A percentile compares a stretch with the other conserved stretches of the same genome.
phyloP scores from a whole-genome alignment of 2,888 invertebrate genomes.

The Vannuccia rotundouncinata region DNA sequence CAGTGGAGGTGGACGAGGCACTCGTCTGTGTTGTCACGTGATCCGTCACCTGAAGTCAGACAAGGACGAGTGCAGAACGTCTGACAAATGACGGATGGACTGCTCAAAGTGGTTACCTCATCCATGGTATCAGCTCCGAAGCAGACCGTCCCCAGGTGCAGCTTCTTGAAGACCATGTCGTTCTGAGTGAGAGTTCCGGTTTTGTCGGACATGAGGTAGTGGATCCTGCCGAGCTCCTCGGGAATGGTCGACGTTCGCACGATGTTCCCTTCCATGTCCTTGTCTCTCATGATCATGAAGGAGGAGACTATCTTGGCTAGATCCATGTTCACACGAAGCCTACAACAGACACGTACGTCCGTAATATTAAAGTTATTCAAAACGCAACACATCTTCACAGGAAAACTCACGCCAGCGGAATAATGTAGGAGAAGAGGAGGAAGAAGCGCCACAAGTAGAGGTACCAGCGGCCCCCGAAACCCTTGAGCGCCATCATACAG shows the following conservation, averaged over 20 bases:
- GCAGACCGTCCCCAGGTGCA: constrained; percentile 85
- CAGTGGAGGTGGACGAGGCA: neutral
- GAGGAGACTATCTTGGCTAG: constrained; percentile 97
- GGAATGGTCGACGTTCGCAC: constrained; percentile 96
- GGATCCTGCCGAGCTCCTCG: constrained; percentile 90
- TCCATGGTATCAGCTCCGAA: constrained; percentile 79
- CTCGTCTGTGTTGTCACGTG: neutral
- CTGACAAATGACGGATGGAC: too few species aligned
- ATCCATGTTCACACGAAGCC: constrained; percentile 91
- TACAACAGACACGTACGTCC: constrained; percentile 54
- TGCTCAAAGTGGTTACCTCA: too few species aligned
- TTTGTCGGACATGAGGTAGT: constrained; percentile 92
- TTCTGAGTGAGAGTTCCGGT: constrained; percentile 97
- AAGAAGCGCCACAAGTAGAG: constrained; percentile 91
- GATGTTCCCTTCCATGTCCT: constrained; percentile 83
- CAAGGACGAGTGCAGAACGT: too few species aligned
- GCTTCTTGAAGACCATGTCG: constrained; percentile 92
- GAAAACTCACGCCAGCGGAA: constrained; percentile 75
- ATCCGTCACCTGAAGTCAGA: neutral
- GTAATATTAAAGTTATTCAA: neutral
- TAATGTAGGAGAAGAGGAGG: constrained; percentile 93
- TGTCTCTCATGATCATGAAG: constrained; percentile 88
- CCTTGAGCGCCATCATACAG: constrained; percentile 82
- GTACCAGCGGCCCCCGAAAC: constrained; percentile 92
- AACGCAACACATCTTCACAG: neutral